Evolutionary conservation across 2,113 vertebrate species (phyloP).

Genomic region (Passer montanus): DNA sequence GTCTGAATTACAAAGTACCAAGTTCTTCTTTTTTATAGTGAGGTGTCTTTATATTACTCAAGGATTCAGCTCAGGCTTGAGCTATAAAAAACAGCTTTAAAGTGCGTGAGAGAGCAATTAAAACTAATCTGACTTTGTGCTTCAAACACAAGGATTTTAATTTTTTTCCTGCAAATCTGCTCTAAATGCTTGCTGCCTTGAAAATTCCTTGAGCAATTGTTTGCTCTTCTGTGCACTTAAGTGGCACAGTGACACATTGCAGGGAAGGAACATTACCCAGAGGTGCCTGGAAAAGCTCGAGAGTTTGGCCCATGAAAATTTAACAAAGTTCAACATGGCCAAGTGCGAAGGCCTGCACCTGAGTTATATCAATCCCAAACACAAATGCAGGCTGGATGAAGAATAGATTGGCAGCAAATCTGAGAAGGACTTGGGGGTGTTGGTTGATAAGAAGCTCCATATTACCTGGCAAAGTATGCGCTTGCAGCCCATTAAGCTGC

Average conservation of each 20-base stretch:
- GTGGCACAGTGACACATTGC: background rate
- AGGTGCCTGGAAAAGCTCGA: rapidly evolving
- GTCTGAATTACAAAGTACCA: background rate
- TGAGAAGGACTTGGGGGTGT: background rate
- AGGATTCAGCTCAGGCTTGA: background rate
- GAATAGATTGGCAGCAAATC: background rate
- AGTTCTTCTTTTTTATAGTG: background rate
- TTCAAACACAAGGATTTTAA: background rate
- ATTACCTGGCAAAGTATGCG: background rate
- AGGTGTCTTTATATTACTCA: background rate
- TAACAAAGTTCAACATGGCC: background rate
- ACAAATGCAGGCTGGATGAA: background rate
- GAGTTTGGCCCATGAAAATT: background rate
- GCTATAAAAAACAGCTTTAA: background rate
- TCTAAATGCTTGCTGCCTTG: background rate
- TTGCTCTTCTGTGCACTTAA: background rate
- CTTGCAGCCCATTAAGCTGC: background rate
- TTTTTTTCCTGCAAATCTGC: background rate
- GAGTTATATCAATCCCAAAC: background rate
- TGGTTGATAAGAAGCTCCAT: background rate
- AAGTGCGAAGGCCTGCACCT: background rate
- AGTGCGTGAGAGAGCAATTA: background rate
- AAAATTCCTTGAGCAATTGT: background rate
- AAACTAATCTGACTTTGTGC: background rate
- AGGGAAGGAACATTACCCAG: background rate